These are phyloP conservation scores for Pomacea maculata DNA, from an alignment of 1,140 invertebrate genomes.

Conservation along the genomic window DNA sequence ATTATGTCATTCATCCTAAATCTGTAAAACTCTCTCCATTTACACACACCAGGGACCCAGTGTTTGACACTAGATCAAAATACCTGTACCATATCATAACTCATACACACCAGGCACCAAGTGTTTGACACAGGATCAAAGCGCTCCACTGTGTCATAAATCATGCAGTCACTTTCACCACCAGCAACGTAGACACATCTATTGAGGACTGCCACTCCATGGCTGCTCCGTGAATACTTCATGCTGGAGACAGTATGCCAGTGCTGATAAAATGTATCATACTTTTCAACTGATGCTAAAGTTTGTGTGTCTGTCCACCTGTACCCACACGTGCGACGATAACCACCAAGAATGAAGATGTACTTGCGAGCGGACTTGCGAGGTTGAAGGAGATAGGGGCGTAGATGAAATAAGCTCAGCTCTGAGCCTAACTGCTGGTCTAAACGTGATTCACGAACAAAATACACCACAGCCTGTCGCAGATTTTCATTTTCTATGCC, in stretches of 20 bases:
- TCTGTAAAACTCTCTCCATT: too few relatives aligned
- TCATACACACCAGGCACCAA: slow-evolving; percentile 56
- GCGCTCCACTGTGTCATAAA: slow-evolving; percentile 85
- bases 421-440: slow-evolving; percentile 33
- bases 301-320: slow-evolving; percentile 59
- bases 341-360: slow-evolving; percentile 54
- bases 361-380: slow-evolving; percentile 69
- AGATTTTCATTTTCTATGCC: slow-evolving; percentile 41
- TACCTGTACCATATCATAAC: too few relatives aligned
- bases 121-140: slow-evolving; percentile 79
- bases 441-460: slow-evolving; percentile 39
- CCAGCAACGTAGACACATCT: slow-evolving; percentile 52
- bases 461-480: slow-evolving; percentile 49
- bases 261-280: slow-evolving; percentile 44
- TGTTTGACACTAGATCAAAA: slow-evolving; percentile 79
- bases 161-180: slow-evolving; percentile 80
- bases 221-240: slow-evolving; percentile 43
- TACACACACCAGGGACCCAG: slow-evolving; percentile 47
- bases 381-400: slow-evolving; percentile 40
- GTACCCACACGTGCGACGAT: slow-evolving; percentile 62
- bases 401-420: slow-evolving; percentile 27
- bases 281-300: slow-evolving; percentile 45
- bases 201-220: slow-evolving; percentile 43
- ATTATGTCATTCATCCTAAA: too few relatives aligned
- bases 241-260: slow-evolving; percentile 43